Evolutionary conservation across 2,113 vertebrate genomes (phyloP).

Genomic region (Tichodroma muraria): DNA sequence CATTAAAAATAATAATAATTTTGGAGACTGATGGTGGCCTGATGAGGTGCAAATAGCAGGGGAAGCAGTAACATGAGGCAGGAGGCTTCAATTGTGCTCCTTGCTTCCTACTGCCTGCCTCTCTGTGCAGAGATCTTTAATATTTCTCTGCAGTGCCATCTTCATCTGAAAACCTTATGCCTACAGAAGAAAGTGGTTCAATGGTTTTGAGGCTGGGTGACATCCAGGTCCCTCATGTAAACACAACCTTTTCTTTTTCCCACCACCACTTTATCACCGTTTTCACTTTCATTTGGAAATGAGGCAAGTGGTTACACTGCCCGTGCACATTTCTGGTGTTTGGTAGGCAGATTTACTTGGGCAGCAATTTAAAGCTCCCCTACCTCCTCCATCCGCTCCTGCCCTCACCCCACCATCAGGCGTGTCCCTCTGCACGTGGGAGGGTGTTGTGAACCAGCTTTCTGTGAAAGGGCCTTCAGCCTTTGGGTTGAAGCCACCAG

Average conservation of each 20-base stretch:
- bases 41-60: rapidly evolving
- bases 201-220: background rate
- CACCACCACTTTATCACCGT: background rate
- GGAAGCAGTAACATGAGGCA: background rate
- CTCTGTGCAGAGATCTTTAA: background rate
- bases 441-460: background rate
- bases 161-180: background rate
- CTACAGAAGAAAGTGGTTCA: background rate
- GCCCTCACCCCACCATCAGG: rapidly evolving
- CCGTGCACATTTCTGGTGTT: background rate
- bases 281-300: background rate
- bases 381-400: background rate
- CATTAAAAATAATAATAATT: background rate
- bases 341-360: background rate
- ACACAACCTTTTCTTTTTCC: background rate
- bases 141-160: background rate
- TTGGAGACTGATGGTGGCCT: background rate
- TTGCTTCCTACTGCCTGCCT: background rate
- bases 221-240: background rate
- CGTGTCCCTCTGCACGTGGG: background rate
- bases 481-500: background rate
- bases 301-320: background rate
- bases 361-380: background rate
- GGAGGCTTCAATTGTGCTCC: background rate
- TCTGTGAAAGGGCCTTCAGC: background rate